Evolutionary conservation across 2,113 vertebrate genomes (phyloP).

Genomic region (Varanus komodoensis): DNA sequence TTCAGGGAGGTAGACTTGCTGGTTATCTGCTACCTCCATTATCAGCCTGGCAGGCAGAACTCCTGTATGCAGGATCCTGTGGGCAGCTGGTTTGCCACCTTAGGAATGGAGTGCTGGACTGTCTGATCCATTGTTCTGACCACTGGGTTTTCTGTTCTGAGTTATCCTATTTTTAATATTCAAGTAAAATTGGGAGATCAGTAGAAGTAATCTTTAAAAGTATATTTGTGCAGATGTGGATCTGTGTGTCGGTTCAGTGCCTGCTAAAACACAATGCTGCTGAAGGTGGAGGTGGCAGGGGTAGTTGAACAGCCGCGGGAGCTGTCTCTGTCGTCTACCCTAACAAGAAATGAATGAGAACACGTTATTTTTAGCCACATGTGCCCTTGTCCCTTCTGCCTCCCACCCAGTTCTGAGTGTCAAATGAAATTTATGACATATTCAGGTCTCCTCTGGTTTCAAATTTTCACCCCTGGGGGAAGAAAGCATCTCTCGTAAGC

Average conservation of each 20-base stretch:
- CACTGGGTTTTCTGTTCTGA: no score
- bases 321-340: background rate
- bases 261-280: background rate
- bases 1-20: no score
- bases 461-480: background rate
- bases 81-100: no score
- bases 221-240: background rate
- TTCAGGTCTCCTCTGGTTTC: slow-evolving; percentile 43
- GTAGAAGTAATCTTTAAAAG: background rate
- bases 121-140: no score
- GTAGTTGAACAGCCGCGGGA: background rate
- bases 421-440: background rate
- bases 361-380: background rate
- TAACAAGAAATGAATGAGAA: background rate
- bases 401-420: slow-evolving; percentile 34
- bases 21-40: no score
- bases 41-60: no score
- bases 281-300: background rate
- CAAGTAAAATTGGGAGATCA: background rate
- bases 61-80: no score
- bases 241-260: background rate
- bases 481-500: slow-evolving; percentile 47
- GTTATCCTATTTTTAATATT: background rate
- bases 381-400: slow-evolving; percentile 10
- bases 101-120: no score